Evolutionary conservation across 2,797 vertebrate genomes (phyloP), one percentile per base, ranked within the genome.

Genomic region (Bovichtus diacanthus): DNA sequence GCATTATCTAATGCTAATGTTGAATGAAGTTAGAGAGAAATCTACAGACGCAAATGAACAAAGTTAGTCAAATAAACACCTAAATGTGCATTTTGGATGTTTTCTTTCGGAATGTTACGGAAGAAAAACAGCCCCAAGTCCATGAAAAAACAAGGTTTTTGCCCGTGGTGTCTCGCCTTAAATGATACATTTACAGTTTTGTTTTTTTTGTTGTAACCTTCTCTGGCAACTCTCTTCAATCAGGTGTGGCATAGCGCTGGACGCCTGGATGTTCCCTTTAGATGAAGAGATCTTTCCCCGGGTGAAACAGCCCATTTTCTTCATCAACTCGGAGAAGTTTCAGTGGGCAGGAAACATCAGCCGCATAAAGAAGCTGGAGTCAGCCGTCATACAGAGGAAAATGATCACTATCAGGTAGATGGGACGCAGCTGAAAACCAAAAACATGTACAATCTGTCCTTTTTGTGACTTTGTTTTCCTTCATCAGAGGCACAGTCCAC

Each of bases 301-400:
- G 7, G 80, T 99, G 70, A 95, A 95, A 83, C 97, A 99, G 85
- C 98, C 98, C 0, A 95, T 99, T 81, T 95, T 99, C 84, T 98
- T 99, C 85, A 96, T 99, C 87, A 99, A 99, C 94, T 98, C 98
- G 0, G 97, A 97, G 90, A 94, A 93, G 83, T 99, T 99, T 88
- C 98, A 99, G 80, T 97, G 96, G 96, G 93, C 91, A 3, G 92
- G 89, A 0, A 98, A 97, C 85, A 95, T 98, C 64, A 86, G 88
- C 19, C 94, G 95, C 78, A 98, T 99, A 91, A 96, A 86, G 92
- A 95, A 96, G 80, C 93, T 97, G 62, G 93, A 95, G 62, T 95
- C 92, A 0, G 86, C 89, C 1, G 90, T 88, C 41, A 91, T 93
- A 54, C 95, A 96, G 87, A 96, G 97, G 84, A 99, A 99, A 90